Evolutionary conservation across 92 coral and sea anemone species (phyloP).

Genomic region (Paramuricea clavata): DNA sequence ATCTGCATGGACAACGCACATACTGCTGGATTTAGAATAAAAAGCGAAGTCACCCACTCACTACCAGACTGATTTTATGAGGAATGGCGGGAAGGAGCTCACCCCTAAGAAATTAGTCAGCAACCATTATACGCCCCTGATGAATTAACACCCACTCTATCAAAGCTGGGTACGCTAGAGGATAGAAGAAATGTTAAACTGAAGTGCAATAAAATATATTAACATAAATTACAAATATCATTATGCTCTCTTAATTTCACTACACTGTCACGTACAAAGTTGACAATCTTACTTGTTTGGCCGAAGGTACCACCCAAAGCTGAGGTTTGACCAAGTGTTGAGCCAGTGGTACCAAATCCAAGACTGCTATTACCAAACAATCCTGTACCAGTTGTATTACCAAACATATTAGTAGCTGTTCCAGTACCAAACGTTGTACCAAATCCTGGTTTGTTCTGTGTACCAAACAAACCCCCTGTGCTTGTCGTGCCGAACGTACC

Average conservation of each 20-base stretch:
- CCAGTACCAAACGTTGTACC: slow-evolving; percentile 68
- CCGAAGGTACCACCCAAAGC: slow-evolving; percentile 49
- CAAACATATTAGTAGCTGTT: slow-evolving; percentile 72
- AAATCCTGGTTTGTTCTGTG: slow-evolving; percentile 67
- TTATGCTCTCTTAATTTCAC: not conserved
- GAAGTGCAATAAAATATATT: not conserved
- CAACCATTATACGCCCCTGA: too few relatives aligned
- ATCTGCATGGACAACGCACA: too few relatives aligned
- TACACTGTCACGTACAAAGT: too few relatives aligned
- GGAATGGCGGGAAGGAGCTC: too few relatives aligned
- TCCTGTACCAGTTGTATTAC: slow-evolving; percentile 69
- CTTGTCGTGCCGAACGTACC: slow-evolving; percentile 70
- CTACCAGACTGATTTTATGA: too few relatives aligned
- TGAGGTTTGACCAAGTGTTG: slow-evolving; percentile 24
- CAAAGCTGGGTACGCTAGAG: not conserved
- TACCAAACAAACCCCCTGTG: slow-evolving; percentile 83
- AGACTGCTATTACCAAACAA: slow-evolving; percentile 59
- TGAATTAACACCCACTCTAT: not conserved
- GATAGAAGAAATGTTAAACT: not conserved
- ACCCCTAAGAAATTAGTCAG: too few relatives aligned
- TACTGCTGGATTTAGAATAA: too few relatives aligned
- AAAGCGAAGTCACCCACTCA: too few relatives aligned
- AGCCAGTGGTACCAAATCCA: slow-evolving; percentile 75
- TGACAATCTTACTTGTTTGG: slow-evolving; percentile 35
- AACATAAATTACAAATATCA: too few relatives aligned